These are phyloP conservation scores for Tuberolachnus salignus DNA, from an alignment of 2,888 invertebrate genomes.

Conservation along the genomic window DNA sequence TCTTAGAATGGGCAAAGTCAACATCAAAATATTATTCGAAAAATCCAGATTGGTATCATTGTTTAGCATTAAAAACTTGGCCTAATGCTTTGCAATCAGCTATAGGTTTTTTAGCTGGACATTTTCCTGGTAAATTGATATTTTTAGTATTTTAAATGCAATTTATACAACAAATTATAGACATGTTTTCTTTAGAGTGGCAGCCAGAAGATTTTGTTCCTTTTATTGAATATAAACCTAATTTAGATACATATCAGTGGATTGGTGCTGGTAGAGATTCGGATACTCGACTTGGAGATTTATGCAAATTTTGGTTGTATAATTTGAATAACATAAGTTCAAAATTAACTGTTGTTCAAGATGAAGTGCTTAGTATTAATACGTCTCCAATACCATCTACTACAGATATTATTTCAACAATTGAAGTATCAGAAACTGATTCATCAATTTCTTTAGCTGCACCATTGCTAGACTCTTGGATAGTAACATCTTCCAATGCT, in stretches of 20 bases:
- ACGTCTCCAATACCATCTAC: constrained; percentile 15
- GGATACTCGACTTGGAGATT: constrained; percentile 65
- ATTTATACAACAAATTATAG: background rate
- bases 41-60: constrained; percentile 67
- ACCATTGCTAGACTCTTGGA: constrained; percentile 80
- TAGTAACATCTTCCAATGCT: constrained; percentile 77
- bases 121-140: constrained; percentile 68
- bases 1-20: constrained; percentile 77
- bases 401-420: constrained; percentile 26
- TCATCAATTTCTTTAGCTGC: constrained; percentile 63
- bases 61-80: constrained; percentile 71
- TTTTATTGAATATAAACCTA: constrained; percentile 81
- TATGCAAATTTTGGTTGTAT: constrained; percentile 57
- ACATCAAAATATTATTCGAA: constrained; percentile 74
- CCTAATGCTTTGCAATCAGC: constrained; percentile 77
- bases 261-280: constrained; percentile 92
- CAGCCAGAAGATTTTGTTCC: constrained; percentile 88
- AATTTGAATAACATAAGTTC: constrained; percentile 54
- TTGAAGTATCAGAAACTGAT: constrained; percentile 38
- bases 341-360: constrained; percentile 37
- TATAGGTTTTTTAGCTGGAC: constrained; percentile 82
- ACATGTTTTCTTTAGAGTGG: constrained; percentile 62
- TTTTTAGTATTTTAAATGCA: background rate
- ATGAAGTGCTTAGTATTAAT: constrained; percentile 10
- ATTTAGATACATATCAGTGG: constrained; percentile 80